A percentile compares a stretch with the other conserved stretches of the same genome.
Evolutionary conservation across 2,797 vertebrate genomes (phyloP).

Genomic region (Lophius americanus): DNA sequence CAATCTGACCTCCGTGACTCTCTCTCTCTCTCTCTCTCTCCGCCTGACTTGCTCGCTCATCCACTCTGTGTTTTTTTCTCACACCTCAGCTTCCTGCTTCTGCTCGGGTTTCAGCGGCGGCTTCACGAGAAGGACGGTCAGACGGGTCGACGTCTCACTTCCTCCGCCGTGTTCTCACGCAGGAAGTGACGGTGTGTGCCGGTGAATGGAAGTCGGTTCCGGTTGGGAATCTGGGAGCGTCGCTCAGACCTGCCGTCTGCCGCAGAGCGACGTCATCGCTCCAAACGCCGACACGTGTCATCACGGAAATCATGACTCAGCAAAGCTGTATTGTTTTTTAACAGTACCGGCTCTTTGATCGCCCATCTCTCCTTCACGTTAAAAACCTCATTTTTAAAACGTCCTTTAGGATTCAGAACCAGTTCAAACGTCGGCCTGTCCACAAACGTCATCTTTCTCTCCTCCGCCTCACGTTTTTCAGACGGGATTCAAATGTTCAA

Average conservation of each 20-base stretch:
- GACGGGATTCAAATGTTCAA: no score
- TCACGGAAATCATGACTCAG: background rate
- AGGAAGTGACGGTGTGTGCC: background rate
- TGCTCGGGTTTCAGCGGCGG: background rate
- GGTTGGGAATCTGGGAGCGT: background rate
- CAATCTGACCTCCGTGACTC: constrained; percentile 16
- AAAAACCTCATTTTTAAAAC: no score
- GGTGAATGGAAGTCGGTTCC: background rate
- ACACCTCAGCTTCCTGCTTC: constrained; percentile 16
- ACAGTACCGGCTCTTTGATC: no score
- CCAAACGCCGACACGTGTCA: constrained; percentile 7
- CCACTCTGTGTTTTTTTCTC: constrained; percentile 2
- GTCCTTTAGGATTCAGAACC: no score
- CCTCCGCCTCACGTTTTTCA: no score
- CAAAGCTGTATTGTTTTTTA: background rate
- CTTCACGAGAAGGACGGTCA: background rate
- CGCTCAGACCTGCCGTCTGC: background rate
- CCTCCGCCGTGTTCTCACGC: background rate
- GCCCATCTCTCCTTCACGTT: no score
- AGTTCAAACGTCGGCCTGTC: no score
- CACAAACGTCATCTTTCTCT: no score
- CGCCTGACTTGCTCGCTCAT: background rate
- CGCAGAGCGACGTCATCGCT: background rate
- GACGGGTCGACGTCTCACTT: no score
- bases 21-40: constrained; percentile 10